These are phyloP conservation scores for Sciurus vulgaris DNA, from an alignment of 2,797 vertebrate genomes.

Conservation along the genomic window DNA sequence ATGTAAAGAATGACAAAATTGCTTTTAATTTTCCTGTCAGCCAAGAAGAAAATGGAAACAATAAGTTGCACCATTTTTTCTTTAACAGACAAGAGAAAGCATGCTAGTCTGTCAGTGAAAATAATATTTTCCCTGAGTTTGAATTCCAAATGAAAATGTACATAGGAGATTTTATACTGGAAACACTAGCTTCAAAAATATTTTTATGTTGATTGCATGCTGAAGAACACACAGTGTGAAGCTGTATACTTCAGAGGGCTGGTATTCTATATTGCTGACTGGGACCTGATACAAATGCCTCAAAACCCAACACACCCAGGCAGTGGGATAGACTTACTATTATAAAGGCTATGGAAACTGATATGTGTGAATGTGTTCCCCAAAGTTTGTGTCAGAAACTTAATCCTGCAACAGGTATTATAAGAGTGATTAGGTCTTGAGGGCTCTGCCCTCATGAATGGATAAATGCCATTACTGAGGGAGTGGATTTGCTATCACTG, in stretches of 20 bases:
- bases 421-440: too few species aligned
- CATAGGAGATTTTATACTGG: not conserved
- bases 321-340: not conserved
- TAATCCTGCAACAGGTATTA: too few species aligned
- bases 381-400: too few species aligned
- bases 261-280: not conserved
- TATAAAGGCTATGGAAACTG: not conserved
- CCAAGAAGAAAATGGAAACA: not conserved
- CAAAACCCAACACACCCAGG: not conserved
- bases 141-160: not conserved
- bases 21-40: not conserved
- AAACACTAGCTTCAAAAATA: not conserved
- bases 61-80: not conserved
- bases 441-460: too few species aligned
- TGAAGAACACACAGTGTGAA: not conserved
- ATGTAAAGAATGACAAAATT: not conserved
- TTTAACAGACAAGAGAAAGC: not conserved
- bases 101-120: not conserved
- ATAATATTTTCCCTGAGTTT: not conserved
- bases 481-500: too few species aligned
- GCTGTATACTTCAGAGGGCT: fast-evolving
- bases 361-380: too few species aligned
- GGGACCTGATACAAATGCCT: not conserved
- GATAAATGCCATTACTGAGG: too few species aligned
- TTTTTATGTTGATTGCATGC: not conserved